Percentiles rank a stretch among this genome's conserved stretches.
phyloP scores from a whole-genome alignment of 2,797 vertebrate genomes.

The Denticeps clupeoides region DNA sequence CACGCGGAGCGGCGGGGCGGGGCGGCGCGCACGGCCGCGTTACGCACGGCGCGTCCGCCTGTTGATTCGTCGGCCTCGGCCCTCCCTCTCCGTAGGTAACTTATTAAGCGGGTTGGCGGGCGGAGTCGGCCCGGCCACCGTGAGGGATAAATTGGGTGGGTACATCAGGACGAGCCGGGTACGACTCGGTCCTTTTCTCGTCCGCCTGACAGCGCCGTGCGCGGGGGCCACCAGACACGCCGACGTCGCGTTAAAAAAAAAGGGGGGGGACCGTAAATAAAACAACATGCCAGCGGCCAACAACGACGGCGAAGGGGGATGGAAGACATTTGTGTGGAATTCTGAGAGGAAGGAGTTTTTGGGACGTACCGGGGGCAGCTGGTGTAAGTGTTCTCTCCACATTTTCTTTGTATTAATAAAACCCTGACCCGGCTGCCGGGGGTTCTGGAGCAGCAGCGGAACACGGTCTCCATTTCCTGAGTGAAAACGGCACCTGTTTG shows the following conservation, averaged over 20 bases:
- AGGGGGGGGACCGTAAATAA: conserved; percentile 9
- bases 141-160: conserved; percentile 48
- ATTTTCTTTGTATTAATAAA: neutral
- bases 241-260: conserved; percentile 20
- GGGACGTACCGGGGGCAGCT: conserved; percentile 83
- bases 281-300: conserved; percentile 76
- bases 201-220: too few species aligned
- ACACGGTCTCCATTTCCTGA: conserved; percentile 22
- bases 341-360: conserved; percentile 88
- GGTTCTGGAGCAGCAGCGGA: neutral
- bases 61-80: conserved; percentile 50
- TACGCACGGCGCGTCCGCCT: conserved; percentile 39
- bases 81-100: conserved; percentile 48
- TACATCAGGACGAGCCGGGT: conserved; percentile 48
- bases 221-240: neutral
- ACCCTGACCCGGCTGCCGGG: neutral
- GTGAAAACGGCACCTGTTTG: conserved; percentile 59
- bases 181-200: conserved; percentile 56
- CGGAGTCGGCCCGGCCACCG: conserved; percentile 39
- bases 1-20: neutral
- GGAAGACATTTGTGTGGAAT: conserved; percentile 91
- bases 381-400: conserved; percentile 71
- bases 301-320: conserved; percentile 81
- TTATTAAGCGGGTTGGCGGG: conserved; percentile 50
- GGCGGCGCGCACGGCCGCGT: conserved; percentile 19